A percentile compares a stretch with the other conserved stretches of the same genome.
Evolutionary conservation across 2,113 vertebrate genomes (phyloP).

Genomic region (Galemys pyrenaicus): DNA sequence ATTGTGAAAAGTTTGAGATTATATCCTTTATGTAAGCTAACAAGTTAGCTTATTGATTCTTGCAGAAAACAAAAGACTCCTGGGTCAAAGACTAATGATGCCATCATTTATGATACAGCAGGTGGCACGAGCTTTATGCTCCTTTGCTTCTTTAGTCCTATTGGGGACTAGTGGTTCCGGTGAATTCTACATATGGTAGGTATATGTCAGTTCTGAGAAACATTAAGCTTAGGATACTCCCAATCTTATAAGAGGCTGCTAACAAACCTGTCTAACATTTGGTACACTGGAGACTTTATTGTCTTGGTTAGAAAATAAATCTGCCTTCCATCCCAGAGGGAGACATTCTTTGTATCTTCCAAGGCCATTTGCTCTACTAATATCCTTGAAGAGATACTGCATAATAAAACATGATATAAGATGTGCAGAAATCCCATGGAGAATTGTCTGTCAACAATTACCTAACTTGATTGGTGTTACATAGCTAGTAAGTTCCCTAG

Average conservation of each 20-base stretch:
- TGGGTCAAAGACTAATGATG: background rate
- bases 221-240: background rate
- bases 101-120: background rate
- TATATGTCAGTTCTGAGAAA: background rate
- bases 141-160: background rate
- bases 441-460: background rate
- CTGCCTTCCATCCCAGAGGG: background rate
- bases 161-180: background rate
- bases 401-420: background rate
- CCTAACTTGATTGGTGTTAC: background rate
- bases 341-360: background rate
- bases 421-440: background rate
- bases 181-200: background rate
- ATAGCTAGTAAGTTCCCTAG: background rate
- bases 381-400: background rate
- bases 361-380: background rate
- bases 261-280: background rate
- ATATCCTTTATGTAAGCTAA: background rate
- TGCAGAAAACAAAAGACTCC: background rate
- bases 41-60: background rate
- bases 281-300: background rate
- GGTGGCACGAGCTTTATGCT: background rate
- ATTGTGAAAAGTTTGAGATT: background rate
- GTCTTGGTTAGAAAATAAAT: background rate
- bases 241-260: background rate